phyloP scores from a whole-genome alignment of 1,140 invertebrate genomes.

The Kradibia gibbosae region DNA sequence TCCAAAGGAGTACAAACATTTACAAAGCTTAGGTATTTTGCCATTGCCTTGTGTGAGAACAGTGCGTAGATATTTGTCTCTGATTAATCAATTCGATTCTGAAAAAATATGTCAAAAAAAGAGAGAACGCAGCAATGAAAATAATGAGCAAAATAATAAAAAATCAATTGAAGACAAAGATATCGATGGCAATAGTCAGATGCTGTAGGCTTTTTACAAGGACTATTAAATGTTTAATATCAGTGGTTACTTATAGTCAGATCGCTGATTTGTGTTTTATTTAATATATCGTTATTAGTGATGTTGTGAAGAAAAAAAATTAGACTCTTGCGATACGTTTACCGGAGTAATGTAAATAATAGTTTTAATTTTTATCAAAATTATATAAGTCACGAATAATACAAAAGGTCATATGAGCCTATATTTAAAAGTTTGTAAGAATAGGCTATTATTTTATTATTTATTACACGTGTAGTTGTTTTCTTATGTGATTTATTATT shows the following conservation, averaged over 20 bases:
- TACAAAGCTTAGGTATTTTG: slow-evolving; percentile 10
- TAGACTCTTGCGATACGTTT: no score
- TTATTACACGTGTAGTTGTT: no score
- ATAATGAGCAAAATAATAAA: background rate
- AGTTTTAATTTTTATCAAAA: no score
- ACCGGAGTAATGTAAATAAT: no score
- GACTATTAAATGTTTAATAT: background rate
- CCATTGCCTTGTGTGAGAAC: slow-evolving; percentile 10
- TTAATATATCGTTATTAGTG: no score
- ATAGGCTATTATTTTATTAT: no score
- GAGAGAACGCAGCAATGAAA: background rate
- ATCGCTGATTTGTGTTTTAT: background rate
- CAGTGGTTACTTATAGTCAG: background rate
- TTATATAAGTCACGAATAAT: no score
- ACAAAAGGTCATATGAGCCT: no score
- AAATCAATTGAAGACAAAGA: background rate
- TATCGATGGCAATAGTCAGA: background rate
- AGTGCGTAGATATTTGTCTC: slow-evolving; percentile 1
- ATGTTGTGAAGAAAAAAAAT: no score
- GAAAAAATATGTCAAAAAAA: background rate
- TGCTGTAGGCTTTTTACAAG: background rate
- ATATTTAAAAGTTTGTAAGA: no score
- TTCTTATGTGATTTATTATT: no score
- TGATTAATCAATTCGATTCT: background rate
- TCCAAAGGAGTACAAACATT: slow-evolving; percentile 9